Evolutionary conservation across 2,888 invertebrate genomes (phyloP).

Genomic region (Odontomyia ornata): DNA sequence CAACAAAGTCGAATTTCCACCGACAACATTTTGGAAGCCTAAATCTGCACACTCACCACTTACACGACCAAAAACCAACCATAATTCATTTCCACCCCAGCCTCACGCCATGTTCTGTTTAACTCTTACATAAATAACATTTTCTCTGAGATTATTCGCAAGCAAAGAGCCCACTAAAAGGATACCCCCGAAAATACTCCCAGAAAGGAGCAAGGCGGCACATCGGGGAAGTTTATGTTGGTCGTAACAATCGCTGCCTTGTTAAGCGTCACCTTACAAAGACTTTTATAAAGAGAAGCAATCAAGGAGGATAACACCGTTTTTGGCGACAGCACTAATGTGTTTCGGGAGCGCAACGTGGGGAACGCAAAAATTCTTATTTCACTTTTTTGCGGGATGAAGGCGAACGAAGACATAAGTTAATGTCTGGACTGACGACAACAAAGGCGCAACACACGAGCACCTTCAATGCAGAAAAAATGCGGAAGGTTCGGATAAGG

Average conservation of each 20-base stretch:
- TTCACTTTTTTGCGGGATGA: background rate
- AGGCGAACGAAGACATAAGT: background rate
- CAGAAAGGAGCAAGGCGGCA: background rate
- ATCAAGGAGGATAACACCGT: conserved; percentile 13
- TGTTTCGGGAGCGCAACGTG: background rate
- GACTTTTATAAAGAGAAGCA: background rate
- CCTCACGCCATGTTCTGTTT: background rate
- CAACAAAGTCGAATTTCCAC: too few species aligned
- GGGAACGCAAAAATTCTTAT: background rate
- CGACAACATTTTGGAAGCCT: too few species aligned
- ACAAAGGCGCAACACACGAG: background rate
- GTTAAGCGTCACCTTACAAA: background rate
- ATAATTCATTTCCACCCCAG: background rate
- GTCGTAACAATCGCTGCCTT: conserved; percentile 14
- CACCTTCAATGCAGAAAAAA: background rate
- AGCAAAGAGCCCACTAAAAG: background rate
- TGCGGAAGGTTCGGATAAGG: background rate
- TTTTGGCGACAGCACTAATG: background rate
- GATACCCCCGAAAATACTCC: background rate
- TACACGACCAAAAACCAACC: background rate
- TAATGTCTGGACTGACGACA: background rate
- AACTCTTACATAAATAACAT: conserved; percentile 3
- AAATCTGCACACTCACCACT: background rate
- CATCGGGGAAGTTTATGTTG: background rate
- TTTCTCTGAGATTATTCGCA: background rate